Evolutionary conservation across 2,113 vertebrate genomes (phyloP), one percentile per base, ranked within the genome.

Genomic region (Athene cunicularia): DNA sequence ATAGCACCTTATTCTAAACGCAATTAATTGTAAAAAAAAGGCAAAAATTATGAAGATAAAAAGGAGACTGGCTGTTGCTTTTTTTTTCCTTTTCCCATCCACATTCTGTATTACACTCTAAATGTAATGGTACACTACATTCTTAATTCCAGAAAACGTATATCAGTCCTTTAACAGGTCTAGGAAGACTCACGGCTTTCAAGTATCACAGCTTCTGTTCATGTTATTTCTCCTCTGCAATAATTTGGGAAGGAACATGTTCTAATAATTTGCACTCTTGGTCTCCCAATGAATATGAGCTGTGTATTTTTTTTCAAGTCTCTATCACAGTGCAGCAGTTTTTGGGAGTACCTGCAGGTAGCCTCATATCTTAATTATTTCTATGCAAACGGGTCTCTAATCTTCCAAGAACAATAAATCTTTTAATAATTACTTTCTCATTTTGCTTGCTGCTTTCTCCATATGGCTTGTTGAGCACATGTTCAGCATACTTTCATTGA

Each of bases 401-500:
- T 96, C 77, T 93, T 96, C 35, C 58, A 94, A 91, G 77, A 85
- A 82, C 33, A 88, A 82, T 76, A 86, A 85, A 93, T 86, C 79
- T 92, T 81, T 73, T 76, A 94, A 75, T 77, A 82, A 96, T 93
- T 88, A 75, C 71, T 90, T 94, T 95, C 81, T 82, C 77, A 79
- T 87, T 94, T 88, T 88, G 30, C 66, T 94, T 79, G 33, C 74
- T 88, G 70, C 33, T 82, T 88, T 90, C 62, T 93, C 74, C 56
- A 41, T 83, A 75, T 73, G 87, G 45, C 53, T 96, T 95, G 84
- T 88, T 93, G 75, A 85, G 85, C 43, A 93, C 14, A 53, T 3
- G 12, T 70, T 95, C 74, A 66, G 74, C 71, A 76, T 60, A 41
- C 24, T 92, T 75, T 32, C 43, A 90, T 87, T 4, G 58, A 93